Conservation (phyloP, 1,140 invertebrate species). For the Contarinia nasturtii region DNA sequence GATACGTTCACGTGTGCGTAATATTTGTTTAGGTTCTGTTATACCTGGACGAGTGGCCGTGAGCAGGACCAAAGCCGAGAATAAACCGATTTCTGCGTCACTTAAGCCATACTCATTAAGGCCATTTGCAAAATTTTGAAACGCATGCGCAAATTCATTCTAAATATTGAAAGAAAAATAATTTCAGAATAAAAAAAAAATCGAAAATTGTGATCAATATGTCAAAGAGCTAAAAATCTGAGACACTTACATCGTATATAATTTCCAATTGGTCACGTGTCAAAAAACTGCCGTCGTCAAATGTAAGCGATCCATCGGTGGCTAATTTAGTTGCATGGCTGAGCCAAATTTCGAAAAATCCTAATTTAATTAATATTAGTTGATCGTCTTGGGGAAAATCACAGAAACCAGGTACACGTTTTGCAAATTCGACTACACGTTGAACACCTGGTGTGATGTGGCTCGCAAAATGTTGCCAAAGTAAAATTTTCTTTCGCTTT, state of each 20-base stretch:
- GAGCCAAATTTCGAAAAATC: constrained; percentile 94
- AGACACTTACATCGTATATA: constrained; percentile 79
- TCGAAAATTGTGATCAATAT: not conserved
- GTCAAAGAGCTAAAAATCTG: not conserved
- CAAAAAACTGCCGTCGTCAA: constrained; percentile 79
- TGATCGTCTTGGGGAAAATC: constrained; percentile 81
- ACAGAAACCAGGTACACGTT: constrained; percentile 74
- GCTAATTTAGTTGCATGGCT: constrained; percentile 69
- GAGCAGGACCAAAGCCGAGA: constrained; percentile 69
- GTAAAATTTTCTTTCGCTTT: constrained; percentile 46
- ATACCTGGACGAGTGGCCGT: constrained; percentile 61
- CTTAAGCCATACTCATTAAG: constrained; percentile 62
- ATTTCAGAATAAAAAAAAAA: not conserved
- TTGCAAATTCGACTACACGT: constrained; percentile 84
- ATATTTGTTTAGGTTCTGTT: constrained; percentile 64
- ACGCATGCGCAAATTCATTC: constrained; percentile 48
- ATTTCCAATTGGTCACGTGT: constrained; percentile 70
- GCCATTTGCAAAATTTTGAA: constrained; percentile 61
- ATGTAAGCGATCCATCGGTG: constrained; percentile 64
- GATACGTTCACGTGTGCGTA: constrained; percentile 63
- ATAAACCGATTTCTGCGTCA: constrained; percentile 80
- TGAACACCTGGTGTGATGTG: constrained; percentile 73
- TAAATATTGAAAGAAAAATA: constrained; percentile 21
- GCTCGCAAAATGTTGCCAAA: constrained; percentile 59
- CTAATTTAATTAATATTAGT: constrained; percentile 83